phyloP scores from a whole-genome alignment of 2,113 vertebrate species.

The Leuciscus idus region DNA sequence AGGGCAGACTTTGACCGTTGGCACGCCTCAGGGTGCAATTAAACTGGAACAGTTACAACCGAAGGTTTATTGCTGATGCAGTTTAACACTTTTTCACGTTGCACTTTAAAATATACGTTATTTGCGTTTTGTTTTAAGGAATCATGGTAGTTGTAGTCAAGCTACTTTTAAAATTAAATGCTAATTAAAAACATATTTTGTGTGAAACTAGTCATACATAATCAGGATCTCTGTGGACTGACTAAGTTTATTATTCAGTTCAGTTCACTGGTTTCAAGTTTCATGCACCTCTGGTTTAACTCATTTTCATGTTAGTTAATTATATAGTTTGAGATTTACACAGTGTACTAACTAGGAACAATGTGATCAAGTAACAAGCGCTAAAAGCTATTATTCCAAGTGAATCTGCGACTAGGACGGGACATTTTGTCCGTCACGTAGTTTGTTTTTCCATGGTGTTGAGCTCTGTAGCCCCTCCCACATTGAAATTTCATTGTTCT shows the following conservation, averaged over 20 bases:
- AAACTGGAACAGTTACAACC: not conserved
- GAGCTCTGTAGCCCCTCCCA: not conserved
- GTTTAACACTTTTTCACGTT: slow-evolving; percentile 17
- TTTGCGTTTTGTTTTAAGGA: not conserved
- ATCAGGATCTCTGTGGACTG: not conserved
- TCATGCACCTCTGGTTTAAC: not conserved
- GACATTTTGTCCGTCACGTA: not conserved
- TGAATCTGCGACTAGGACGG: not conserved
- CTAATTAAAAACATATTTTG: not conserved
- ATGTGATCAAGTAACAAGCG: not conserved
- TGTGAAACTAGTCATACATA: too few relatives aligned
- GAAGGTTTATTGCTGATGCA: not conserved
- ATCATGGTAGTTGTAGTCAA: not conserved
- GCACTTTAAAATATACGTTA: slow-evolving; percentile 2
- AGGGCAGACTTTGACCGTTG: slow-evolving; percentile 28
- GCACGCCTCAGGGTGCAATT: slow-evolving; percentile 30
- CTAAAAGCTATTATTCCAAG: not conserved
- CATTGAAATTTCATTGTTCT: not conserved
- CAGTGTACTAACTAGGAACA: not conserved
- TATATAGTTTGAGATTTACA: slow-evolving; percentile 8
- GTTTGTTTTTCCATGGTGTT: not conserved
- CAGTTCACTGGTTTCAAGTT: slow-evolving; percentile 15
- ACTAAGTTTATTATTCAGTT: not conserved
- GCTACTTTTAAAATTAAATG: not conserved
- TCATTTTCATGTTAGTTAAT: not conserved